These are phyloP conservation scores for Natator depressus DNA, from an alignment of 2,113 vertebrate species.

Conservation along the genomic window DNA sequence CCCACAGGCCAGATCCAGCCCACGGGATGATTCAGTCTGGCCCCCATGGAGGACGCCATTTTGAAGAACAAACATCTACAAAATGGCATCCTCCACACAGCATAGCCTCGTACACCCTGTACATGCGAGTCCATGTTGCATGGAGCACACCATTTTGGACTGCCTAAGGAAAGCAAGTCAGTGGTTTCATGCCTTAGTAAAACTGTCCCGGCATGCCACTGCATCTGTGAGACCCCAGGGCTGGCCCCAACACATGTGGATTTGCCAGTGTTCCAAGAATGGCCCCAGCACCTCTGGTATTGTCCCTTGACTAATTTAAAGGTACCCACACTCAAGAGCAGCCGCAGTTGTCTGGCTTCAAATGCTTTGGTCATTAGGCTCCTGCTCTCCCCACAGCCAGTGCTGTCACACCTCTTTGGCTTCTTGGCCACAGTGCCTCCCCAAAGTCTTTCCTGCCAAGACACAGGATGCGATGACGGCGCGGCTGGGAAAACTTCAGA, in stretches of 20 bases:
- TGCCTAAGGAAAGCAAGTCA: neutral
- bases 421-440: slow-evolving; percentile 15
- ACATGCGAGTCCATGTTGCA: neutral
- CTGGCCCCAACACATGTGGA: neutral
- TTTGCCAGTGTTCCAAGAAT: neutral
- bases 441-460: slow-evolving; percentile 65
- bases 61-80: neutral
- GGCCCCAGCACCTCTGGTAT: neutral
- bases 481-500: slow-evolving; percentile 69
- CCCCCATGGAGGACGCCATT: neutral
- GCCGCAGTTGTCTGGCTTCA: neutral
- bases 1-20: neutral
- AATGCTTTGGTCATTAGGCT: neutral
- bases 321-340: neutral
- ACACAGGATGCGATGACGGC: slow-evolving; percentile 70
- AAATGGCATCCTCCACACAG: neutral
- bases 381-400: neutral
- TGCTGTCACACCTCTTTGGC: slow-evolving; percentile 48
- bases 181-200: neutral
- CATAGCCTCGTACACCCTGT: neutral
- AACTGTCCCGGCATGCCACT: neutral
- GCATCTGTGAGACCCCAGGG: too few species aligned
- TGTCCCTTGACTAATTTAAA: neutral
- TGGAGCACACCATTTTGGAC: neutral
- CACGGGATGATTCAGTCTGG: neutral